A percentile compares a stretch with the other conserved stretches of the same genome.
Evolutionary conservation across 2,888 invertebrate species (phyloP).

Genomic region (Apamea monoglypha): DNA sequence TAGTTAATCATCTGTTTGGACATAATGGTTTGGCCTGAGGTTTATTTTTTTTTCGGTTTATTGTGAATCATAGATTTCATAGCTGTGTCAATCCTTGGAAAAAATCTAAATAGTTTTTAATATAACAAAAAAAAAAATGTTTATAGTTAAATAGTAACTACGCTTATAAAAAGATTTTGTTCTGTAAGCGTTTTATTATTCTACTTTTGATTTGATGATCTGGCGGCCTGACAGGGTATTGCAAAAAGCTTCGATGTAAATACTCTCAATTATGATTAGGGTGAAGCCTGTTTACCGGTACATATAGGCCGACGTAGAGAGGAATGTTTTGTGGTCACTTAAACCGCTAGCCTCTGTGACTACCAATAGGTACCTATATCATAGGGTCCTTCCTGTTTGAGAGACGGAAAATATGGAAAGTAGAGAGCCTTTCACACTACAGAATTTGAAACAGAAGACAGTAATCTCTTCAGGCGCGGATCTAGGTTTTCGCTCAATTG

Average conservation of each 20-base stretch:
- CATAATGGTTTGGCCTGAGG: constrained; percentile 55
- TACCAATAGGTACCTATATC: background rate
- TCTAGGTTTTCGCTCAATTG: too few relatives aligned
- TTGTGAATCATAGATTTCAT: constrained; percentile 48
- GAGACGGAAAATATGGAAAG: background rate
- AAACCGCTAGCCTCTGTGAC: constrained; percentile 15
- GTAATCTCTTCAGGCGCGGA: background rate
- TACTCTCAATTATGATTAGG: background rate
- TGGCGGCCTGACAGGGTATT: background rate
- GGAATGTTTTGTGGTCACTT: constrained; percentile 18
- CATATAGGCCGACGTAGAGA: background rate
- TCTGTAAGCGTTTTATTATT: constrained; percentile 25
- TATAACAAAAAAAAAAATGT: constrained; percentile 8
- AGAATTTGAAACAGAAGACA: background rate
- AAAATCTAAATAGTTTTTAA: constrained; percentile 28
- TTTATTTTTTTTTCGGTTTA: constrained; percentile 32
- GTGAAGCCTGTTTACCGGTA: background rate
- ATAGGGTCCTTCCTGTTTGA: background rate
- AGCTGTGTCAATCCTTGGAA: constrained; percentile 17
- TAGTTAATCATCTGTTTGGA: constrained; percentile 60
- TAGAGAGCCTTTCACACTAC: background rate
- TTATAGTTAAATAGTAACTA: background rate
- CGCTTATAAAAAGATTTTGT: background rate
- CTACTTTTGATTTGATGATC: background rate
- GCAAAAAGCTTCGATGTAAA: background rate